Evolutionary conservation across 2,888 invertebrate genomes (phyloP).

Genomic region (Busseola fusca): DNA sequence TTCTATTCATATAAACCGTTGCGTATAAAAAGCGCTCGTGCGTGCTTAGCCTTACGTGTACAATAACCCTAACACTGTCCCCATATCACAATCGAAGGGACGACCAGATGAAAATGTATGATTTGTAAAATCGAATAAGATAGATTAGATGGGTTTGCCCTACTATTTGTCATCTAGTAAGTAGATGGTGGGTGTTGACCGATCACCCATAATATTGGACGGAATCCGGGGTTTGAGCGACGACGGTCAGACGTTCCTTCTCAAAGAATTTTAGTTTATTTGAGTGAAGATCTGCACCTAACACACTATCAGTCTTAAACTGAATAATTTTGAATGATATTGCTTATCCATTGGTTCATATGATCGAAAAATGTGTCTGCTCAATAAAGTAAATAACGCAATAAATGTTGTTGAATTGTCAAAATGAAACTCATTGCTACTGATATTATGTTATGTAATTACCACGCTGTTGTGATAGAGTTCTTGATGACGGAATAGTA

Average conservation of each 20-base stretch:
- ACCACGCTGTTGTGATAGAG: not conserved
- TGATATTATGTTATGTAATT: no score
- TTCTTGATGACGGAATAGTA: not conserved
- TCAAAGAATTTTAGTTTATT: not conserved
- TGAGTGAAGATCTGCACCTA: not conserved
- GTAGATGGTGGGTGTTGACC: slow-evolving; percentile 26
- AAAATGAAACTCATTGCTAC: no score
- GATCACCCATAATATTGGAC: slow-evolving; percentile 54
- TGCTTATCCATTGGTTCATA: no score
- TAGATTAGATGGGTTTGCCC: slow-evolving; percentile 27
- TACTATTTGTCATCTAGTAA: slow-evolving; percentile 47
- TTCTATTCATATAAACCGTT: no score
- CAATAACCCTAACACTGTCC: not conserved
- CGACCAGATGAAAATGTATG: slow-evolving; percentile 46
- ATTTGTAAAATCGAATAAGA: slow-evolving; percentile 50
- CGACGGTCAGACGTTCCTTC: slow-evolving; percentile 7
- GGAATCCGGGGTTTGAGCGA: slow-evolving; percentile 24
- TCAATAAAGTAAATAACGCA: no score
- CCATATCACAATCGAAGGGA: slow-evolving; percentile 10
- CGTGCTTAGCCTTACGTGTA: not conserved
- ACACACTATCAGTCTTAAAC: no score
- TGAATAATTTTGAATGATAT: no score
- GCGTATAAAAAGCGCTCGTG: not conserved
- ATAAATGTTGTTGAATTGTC: no score
- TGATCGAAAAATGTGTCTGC: no score